A percentile compares a stretch with the other conserved stretches of the same genome.
Conservation (phyloP, 1,140 invertebrate genomes). For the Latrodectus geometricus region DNA sequence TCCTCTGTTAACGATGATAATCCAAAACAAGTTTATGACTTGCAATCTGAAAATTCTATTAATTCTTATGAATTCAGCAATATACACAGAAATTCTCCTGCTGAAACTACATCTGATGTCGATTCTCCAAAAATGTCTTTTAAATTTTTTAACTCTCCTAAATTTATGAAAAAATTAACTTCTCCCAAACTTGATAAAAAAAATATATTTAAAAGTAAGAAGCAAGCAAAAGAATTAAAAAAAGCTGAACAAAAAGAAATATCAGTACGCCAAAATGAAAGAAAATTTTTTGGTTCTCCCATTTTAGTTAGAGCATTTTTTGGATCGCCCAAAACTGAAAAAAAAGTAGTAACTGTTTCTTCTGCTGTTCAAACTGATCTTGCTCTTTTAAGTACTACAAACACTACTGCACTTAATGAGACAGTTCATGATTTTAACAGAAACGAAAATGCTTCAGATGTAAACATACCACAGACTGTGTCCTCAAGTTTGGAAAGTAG, state of each 20-base stretch:
- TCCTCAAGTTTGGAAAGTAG: slow-evolving; percentile 3
- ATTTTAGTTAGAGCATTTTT: slow-evolving; percentile 51
- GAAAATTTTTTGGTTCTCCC: slow-evolving; percentile 58
- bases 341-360: slow-evolving; percentile 40
- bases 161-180: slow-evolving; percentile 61
- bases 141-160: slow-evolving; percentile 62
- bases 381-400: not conserved
- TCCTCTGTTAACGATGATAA: not conserved
- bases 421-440: slow-evolving; percentile 42
- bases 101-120: not conserved
- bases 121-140: slow-evolving; percentile 33
- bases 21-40: slow-evolving; percentile 2
- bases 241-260: slow-evolving; percentile 47
- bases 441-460: slow-evolving; percentile 12
- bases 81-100: slow-evolving; percentile 13
- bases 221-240: slow-evolving; percentile 47
- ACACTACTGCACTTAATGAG: not conserved
- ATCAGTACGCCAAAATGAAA: slow-evolving; percentile 24
- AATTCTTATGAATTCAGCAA: slow-evolving; percentile 19
- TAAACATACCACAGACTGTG: not conserved
- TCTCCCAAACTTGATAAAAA: slow-evolving; percentile 62
- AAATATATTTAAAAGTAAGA: slow-evolving; percentile 60
- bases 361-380: slow-evolving; percentile 57
- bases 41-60: not conserved
- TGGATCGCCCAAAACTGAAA: slow-evolving; percentile 49